Evolutionary conservation across 2,113 vertebrate genomes (phyloP).

Genomic region (Otolemur garnettii): DNA sequence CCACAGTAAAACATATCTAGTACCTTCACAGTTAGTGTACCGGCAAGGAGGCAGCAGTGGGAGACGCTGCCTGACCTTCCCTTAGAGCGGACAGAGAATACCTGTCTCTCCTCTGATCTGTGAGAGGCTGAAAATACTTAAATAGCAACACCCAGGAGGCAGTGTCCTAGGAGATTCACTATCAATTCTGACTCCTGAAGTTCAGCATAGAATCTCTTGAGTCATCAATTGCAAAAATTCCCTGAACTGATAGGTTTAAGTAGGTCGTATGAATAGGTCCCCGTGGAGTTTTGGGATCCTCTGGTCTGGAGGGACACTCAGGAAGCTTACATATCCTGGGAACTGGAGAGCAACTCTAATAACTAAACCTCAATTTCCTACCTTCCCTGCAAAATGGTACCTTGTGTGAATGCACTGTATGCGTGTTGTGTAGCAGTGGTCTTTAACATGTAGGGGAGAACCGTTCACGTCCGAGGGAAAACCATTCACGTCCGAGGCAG

Average conservation of each 20-base stretch:
- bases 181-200: not conserved
- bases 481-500: not conserved
- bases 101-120: not conserved
- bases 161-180: not conserved
- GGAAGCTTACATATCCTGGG: not conserved
- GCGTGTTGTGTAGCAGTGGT: not conserved
- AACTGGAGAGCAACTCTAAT: not conserved
- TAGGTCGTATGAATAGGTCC: not conserved
- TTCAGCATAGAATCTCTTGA: not conserved
- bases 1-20: not conserved
- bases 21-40: not conserved
- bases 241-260: not conserved
- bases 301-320: not conserved
- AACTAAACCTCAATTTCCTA: constrained; percentile 4
- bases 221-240: not conserved
- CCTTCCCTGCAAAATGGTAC: not conserved
- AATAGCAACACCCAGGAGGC: not conserved
- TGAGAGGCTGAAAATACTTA: not conserved
- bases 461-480: not conserved
- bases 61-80: not conserved
- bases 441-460: no score
- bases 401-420: not conserved
- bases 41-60: not conserved
- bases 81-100: not conserved
- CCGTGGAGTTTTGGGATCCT: not conserved